Conservation (phyloP, 1,140 invertebrate species). For the Calliopsis andreniformis region DNA sequence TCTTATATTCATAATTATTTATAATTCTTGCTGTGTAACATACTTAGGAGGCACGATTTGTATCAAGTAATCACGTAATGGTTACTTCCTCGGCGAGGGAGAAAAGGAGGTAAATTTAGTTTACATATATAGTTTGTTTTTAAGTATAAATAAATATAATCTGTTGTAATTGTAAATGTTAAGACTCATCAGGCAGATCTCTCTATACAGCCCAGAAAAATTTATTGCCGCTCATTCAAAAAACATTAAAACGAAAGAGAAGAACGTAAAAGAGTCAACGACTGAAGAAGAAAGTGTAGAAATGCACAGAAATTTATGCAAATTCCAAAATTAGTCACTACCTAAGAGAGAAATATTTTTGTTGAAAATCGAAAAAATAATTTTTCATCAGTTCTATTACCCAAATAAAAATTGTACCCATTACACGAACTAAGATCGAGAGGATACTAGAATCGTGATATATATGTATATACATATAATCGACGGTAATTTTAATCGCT, state of each 20-base stretch:
- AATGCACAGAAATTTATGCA: too few relatives aligned
- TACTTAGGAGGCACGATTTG: too few relatives aligned
- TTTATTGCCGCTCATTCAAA: slow-evolving; percentile 17
- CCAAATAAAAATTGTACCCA: slow-evolving; percentile 5
- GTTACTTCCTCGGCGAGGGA: too few relatives aligned
- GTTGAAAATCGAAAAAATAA: too few relatives aligned
- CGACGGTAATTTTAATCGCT: slow-evolving; percentile 80
- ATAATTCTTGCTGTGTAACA: too few relatives aligned
- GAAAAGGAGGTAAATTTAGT: slow-evolving; percentile 65
- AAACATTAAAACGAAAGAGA: slow-evolving; percentile 30
- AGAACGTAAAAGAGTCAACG: neutral
- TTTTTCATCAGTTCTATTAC: too few relatives aligned
- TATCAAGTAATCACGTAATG: too few relatives aligned
- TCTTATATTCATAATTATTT: too few relatives aligned
- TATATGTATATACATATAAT: slow-evolving; percentile 64
- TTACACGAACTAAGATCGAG: slow-evolving; percentile 73
- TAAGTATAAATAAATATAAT: slow-evolving; percentile 76
- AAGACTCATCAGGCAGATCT: slow-evolving; percentile 59
- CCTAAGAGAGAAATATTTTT: too few relatives aligned
- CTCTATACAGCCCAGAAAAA: slow-evolving; percentile 40
- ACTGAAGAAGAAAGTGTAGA: slow-evolving; percentile 24
- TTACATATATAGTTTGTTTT: slow-evolving; percentile 71
- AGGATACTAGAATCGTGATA: slow-evolving; percentile 72
- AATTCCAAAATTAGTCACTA: too few relatives aligned
- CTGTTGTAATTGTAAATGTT: slow-evolving; percentile 70